Evolutionary conservation across 1,140 invertebrate species (phyloP).

Genomic region (Lucilia cuprina): DNA sequence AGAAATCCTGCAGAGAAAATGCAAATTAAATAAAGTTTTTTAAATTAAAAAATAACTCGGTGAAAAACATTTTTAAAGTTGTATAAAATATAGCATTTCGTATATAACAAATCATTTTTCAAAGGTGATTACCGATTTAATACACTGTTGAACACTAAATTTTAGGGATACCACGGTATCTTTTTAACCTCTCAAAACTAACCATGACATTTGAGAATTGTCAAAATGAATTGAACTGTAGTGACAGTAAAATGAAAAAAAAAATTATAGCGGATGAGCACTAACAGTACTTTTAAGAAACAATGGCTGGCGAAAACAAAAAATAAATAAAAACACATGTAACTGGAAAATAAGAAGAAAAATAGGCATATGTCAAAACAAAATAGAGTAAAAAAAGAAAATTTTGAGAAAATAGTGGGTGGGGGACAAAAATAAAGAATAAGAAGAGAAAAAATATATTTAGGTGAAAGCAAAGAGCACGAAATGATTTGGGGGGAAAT

Average conservation of each 20-base stretch:
- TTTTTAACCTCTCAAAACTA: neutral
- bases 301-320: neutral
- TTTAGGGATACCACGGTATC: neutral
- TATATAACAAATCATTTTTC: no score
- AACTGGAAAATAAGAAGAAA: neutral
- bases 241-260: neutral
- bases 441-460: neutral
- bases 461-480: neutral
- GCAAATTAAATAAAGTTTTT: no score
- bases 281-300: neutral
- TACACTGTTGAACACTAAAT: neutral
- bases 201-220: neutral
- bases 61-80: no score
- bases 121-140: no score
- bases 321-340: neutral
- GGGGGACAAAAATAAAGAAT: neutral
- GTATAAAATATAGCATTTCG: no score
- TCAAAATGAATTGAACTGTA: conserved; percentile 5
- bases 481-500: neutral
- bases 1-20: no score
- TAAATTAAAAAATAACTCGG: no score
- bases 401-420: neutral
- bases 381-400: neutral
- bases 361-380: neutral
- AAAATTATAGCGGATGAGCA: neutral